Percentiles rank a stretch among this genome's conserved stretches.
phyloP scores from a whole-genome alignment of 2,113 vertebrate genomes.

The Lampris megalopsis region DNA sequence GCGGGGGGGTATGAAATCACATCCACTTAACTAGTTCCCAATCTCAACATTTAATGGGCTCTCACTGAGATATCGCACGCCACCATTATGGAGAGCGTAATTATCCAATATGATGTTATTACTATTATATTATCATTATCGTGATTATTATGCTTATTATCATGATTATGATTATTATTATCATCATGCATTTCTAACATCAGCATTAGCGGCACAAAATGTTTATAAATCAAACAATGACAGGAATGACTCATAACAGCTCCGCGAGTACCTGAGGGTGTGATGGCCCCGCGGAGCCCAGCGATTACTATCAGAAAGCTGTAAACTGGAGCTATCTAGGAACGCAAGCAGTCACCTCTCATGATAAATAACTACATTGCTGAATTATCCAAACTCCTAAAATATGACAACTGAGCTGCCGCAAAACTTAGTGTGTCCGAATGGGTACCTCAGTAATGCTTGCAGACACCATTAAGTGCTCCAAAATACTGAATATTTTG shows the following conservation, averaged over 20 bases:
- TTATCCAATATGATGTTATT: neutral
- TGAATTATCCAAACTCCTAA: neutral
- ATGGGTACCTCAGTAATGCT: neutral
- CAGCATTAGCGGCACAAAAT: no score
- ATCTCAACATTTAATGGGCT: slow-evolving; percentile 42
- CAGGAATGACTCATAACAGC: no score
- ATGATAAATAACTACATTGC: no score
- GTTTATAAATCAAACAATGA: no score
- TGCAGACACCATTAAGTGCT: neutral
- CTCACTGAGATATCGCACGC: neutral
- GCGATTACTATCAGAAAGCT: no score
- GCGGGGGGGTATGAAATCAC: slow-evolving; percentile 56
- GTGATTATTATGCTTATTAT: neutral
- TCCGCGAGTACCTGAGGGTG: no score
- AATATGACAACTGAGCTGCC: neutral
- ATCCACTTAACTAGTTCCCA: slow-evolving; percentile 74
- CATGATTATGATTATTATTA: neutral
- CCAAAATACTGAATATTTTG: neutral
- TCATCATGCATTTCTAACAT: no score
- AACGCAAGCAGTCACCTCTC: no score
- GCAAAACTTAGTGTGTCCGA: neutral
- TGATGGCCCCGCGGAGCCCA: no score
- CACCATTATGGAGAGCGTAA: neutral
- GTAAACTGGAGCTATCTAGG: no score
- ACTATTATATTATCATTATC: slow-evolving; percentile 1